A percentile compares a stretch with the other conserved stretches of the same genome.
These are phyloP conservation scores for Drosophila arizonae DNA, from an alignment of 1,140 invertebrate species.

Conservation along the genomic window DNA sequence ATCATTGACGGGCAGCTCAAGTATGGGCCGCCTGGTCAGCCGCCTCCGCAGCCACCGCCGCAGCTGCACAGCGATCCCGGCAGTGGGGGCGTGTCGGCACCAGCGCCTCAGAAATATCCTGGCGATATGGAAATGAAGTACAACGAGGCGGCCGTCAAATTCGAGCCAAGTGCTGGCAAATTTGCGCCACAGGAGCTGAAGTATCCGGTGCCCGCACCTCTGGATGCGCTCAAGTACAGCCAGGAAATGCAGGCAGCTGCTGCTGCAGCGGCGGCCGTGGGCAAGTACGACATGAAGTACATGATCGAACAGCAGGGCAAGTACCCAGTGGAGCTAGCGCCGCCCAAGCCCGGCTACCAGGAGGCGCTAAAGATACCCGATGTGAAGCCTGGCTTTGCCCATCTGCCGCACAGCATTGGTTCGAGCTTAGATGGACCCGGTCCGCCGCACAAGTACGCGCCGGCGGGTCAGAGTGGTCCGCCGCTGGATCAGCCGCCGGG, in stretches of 20 bases:
- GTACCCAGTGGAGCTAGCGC: conserved; percentile 63
- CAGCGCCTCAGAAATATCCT: conserved; percentile 71
- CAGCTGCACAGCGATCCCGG: conserved; percentile 67
- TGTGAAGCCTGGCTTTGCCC: conserved; percentile 69
- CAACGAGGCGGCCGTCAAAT: conserved; percentile 61
- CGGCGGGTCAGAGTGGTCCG: conserved; percentile 43
- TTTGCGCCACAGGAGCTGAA: conserved; percentile 77
- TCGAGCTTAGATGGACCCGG: conserved; percentile 38
- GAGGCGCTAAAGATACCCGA: conserved; percentile 77
- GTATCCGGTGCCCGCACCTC: conserved; percentile 70
- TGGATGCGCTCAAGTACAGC: conserved; percentile 78
- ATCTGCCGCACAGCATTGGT: conserved; percentile 63
- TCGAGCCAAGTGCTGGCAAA: conserved; percentile 43
- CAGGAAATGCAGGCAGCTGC: conserved; percentile 78
- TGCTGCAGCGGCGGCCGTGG: conserved; percentile 58
- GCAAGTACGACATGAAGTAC: conserved; percentile 82
- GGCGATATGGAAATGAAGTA: conserved; percentile 77
- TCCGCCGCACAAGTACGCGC: conserved; percentile 56
- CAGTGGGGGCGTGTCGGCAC: conserved; percentile 14
- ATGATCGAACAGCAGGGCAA: conserved; percentile 77
- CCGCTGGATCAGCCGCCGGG: conserved; percentile 63
- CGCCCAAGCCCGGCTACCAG: conserved; percentile 63
- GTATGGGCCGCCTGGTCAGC: conserved; percentile 58
- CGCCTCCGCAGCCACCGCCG: conserved; percentile 60
- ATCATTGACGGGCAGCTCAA: conserved; percentile 75